phyloP scores from a whole-genome alignment of 2,797 vertebrate genomes.

The Calcarius lapponicus region DNA sequence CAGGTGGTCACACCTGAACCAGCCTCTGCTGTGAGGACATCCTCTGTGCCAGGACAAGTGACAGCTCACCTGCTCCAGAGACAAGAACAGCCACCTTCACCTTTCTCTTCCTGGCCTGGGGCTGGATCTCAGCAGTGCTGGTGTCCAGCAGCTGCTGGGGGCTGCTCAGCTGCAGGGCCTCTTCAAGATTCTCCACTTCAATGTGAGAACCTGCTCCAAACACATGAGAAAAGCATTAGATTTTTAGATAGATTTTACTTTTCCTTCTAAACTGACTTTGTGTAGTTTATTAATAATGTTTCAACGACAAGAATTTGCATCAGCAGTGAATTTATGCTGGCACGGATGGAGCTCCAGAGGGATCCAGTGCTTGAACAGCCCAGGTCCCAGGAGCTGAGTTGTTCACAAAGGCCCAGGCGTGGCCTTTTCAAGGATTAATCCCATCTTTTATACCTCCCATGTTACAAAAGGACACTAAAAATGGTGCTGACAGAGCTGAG shows the following conservation, averaged over 20 bases:
- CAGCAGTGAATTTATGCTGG: neutral
- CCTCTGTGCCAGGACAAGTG: neutral
- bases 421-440: neutral
- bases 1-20: neutral
- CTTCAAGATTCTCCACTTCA: constrained; percentile 58
- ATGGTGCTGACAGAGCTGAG: neutral
- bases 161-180: constrained; percentile 58
- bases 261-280: neutral
- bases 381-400: neutral
- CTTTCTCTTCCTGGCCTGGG: constrained; percentile 54
- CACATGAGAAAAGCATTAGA: neutral
- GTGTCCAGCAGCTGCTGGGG: constrained; percentile 1
- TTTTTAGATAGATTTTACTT: too few relatives aligned
- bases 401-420: neutral
- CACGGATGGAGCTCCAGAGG: neutral
- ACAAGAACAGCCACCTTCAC: constrained; percentile 85
- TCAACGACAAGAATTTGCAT: neutral
- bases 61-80: constrained; percentile 83
- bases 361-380: neutral
- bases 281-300: neutral
- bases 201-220: constrained; percentile 37
- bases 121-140: neutral
- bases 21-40: neutral
- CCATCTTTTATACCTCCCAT: neutral
- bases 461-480: neutral